phyloP scores from a whole-genome alignment of 2,797 vertebrate species.

The Garrulus glandarius region DNA sequence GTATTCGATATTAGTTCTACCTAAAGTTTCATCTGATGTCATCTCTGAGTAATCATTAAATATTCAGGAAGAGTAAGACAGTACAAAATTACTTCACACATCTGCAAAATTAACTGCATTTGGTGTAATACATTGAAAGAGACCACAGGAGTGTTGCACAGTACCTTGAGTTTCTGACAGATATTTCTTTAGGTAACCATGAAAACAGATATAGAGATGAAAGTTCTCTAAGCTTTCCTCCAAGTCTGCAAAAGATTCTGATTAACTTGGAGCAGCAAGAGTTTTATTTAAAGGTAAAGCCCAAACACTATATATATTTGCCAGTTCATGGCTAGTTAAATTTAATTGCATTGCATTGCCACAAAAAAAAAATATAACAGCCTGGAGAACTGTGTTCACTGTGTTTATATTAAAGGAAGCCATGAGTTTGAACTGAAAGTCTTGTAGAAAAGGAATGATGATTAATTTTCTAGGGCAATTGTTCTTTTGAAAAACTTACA shows the following conservation, averaged over 20 bases:
- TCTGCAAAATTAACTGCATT: background rate
- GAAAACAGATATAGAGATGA: background rate
- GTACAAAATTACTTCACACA: background rate
- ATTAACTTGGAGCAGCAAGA: background rate
- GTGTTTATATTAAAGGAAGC: background rate
- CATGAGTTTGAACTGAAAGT: background rate
- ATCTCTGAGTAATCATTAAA: background rate
- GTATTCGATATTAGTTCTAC: background rate
- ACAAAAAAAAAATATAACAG: background rate
- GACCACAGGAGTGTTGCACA: background rate
- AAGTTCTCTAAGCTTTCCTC: background rate
- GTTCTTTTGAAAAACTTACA: background rate
- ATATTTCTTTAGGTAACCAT: background rate
- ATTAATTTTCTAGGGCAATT: background rate
- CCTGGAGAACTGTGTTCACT: background rate
- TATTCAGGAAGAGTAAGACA: background rate
- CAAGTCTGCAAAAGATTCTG: background rate
- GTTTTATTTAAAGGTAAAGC: background rate
- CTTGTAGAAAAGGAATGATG: background rate
- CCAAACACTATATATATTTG: background rate
- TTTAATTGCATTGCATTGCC: background rate
- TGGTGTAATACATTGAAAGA: background rate
- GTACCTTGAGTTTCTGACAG: background rate
- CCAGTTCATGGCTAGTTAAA: background rate
- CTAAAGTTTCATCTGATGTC: background rate